Evolutionary conservation across 2,888 invertebrate species (phyloP), one percentile per base, ranked within the genome.

Genomic region (Cheilosia grossa): DNA sequence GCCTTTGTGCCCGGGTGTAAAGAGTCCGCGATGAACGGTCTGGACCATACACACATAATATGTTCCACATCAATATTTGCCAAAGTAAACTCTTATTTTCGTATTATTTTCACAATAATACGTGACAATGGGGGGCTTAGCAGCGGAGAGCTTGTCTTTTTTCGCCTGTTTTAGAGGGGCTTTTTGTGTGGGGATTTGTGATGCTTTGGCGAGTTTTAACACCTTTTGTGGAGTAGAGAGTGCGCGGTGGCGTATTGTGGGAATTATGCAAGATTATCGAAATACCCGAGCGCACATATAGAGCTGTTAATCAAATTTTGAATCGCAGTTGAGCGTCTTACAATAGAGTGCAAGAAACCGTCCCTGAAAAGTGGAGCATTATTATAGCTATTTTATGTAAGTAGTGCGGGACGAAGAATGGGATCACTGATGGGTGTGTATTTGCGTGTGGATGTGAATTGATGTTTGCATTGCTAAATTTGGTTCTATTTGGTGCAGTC

Each of bases 101-200:
- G 40, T 59, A 86, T 73, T 77, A 73, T 86, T 82, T 82, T 82
- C 73, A 82, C 77, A 82, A 74, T 74, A 64, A 73, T 86, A 86
- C 63, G 85, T 73, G 81, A 86, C 85, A 82, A 73, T 58, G 59
- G 59, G 24, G 59, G 33, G 17, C 15, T 74, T 10, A 77, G 82
- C 51, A 37, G 37, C 61, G 64, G 19, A 27, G 30, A n/a, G 37
- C 40, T 9, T 44, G 56, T 56, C 63, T 80, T 37, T 79, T 77
- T 72, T 78, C 42, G 67, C 72, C 56, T 73, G 63, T 78, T 82
- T 82, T 78, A 63, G 73, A 69, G 33, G n/a, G 58, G 17, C 56
- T 9, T 66, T 66, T 70, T 70, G 80, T 75, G 40, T 70, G 44
- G 51, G 47, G 17, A 40, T 44, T 64, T 56, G 64, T 47, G 74